Evolutionary conservation across 2,888 invertebrate species (phyloP).

Genomic region (Acheta domesticus): DNA sequence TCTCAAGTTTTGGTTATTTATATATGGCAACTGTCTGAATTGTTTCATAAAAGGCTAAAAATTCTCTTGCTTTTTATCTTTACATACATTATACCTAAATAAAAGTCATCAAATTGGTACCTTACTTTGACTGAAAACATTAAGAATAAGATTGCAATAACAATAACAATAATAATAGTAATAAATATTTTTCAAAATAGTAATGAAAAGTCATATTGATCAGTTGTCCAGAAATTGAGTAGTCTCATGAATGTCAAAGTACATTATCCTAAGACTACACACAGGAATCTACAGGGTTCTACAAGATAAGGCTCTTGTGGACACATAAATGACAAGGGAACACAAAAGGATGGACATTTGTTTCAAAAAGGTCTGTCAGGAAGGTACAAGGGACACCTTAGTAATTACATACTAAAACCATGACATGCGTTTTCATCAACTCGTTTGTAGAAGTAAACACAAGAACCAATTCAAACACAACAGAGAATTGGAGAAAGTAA

Average conservation of each 20-base stretch:
- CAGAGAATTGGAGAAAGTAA: conserved; percentile 18
- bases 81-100: too few species aligned
- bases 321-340: neutral
- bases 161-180: too few species aligned
- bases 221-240: too few species aligned
- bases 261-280: neutral
- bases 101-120: too few species aligned
- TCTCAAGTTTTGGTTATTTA: neutral
- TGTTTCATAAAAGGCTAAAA: too few species aligned
- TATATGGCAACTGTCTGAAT: too few species aligned
- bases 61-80: too few species aligned
- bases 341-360: neutral
- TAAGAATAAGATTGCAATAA: too few species aligned
- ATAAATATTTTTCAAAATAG: too few species aligned
- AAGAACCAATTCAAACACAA: conserved; percentile 5
- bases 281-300: conserved; percentile 1
- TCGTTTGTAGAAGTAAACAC: conserved; percentile 8
- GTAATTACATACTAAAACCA: neutral
- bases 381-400: conserved; percentile 11
- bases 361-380: neutral
- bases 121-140: too few species aligned
- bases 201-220: too few species aligned
- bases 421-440: neutral
- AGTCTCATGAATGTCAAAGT: neutral
- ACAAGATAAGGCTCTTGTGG: neutral